phyloP scores from a whole-genome alignment of 2,113 vertebrate species.

The Dascyllus trimaculatus region DNA sequence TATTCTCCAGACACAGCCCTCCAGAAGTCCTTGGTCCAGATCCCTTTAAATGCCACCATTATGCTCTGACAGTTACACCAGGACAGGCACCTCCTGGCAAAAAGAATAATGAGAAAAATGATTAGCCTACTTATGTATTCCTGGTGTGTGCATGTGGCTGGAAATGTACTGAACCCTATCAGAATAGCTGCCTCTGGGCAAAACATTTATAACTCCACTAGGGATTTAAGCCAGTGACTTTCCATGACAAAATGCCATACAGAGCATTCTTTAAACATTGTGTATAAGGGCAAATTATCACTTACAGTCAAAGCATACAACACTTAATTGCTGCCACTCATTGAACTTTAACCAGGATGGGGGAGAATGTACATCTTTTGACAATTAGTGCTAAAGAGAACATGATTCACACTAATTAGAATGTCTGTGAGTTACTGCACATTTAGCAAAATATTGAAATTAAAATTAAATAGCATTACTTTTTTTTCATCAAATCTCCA shows the following conservation, averaged over 20 bases:
- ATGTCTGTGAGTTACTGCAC: not conserved
- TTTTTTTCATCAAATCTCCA: not conserved
- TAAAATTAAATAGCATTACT: not conserved
- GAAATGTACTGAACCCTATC: constrained; percentile 71
- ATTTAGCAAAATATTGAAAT: not conserved
- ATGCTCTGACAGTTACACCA: constrained; percentile 85
- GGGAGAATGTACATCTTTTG: not conserved
- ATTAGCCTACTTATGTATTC: constrained; percentile 77
- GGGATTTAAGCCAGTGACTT: constrained; percentile 69
- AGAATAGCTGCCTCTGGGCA: constrained; percentile 58
- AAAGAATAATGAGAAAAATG: constrained; percentile 71
- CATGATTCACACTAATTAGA: not conserved
- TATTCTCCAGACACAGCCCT: constrained; percentile 94
- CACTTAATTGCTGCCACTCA: constrained; percentile 41
- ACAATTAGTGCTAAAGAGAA: not conserved
- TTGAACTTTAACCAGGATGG: constrained; percentile 6
- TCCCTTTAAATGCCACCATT: constrained; percentile 96
- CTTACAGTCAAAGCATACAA: constrained; percentile 26
- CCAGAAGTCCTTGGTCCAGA: constrained; percentile 98
- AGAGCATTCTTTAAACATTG: constrained; percentile 65
- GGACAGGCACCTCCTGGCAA: constrained; percentile 89
- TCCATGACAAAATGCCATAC: constrained; percentile 60
- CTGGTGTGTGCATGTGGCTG: constrained; percentile 51
- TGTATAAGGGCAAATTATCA: constrained; percentile 47
- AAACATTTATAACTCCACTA: constrained; percentile 66